These are phyloP conservation scores for Drosophila funebris DNA, from an alignment of 1,140 invertebrate genomes.

Conservation along the genomic window DNA sequence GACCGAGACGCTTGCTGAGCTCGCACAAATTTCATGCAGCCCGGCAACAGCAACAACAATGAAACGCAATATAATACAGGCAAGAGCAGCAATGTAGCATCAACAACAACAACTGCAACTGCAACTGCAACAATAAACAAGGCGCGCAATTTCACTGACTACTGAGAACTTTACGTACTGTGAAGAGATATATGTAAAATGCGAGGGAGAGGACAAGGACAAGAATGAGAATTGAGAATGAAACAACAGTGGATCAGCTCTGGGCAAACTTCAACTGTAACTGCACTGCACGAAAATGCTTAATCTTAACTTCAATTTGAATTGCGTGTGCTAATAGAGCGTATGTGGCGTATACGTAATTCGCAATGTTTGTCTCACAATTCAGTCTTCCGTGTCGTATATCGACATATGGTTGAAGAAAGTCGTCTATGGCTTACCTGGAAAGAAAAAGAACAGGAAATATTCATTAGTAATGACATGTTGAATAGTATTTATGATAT, in stretches of 20 bases:
- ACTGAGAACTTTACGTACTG: constrained; percentile 80
- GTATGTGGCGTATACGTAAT: constrained; percentile 64
- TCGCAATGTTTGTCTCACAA: constrained; percentile 28
- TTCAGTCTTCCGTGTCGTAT: background rate
- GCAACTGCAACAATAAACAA: constrained; percentile 74
- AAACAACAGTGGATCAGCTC: background rate
- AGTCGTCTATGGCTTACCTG: constrained; percentile 17
- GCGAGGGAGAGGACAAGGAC: background rate
- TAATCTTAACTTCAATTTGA: constrained; percentile 17
- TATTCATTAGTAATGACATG: background rate
- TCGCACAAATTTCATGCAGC: constrained; percentile 70
- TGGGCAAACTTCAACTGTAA: constrained; percentile 21
- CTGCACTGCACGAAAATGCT: constrained; percentile 65
- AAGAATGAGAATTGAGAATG: background rate
- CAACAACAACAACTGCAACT: constrained; percentile 22
- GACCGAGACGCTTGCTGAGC: constrained; percentile 24
- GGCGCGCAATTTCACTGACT: constrained; percentile 76
- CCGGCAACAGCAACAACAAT: constrained; percentile 59
- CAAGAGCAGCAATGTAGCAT: constrained; percentile 32
- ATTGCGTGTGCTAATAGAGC: constrained; percentile 49
- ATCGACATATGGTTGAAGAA: background rate
- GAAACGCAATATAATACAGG: constrained; percentile 69
- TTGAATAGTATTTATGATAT: background rate
- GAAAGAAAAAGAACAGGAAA: constrained; percentile 5
- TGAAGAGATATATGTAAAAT: constrained; percentile 56